phyloP scores from a whole-genome alignment of 2,113 vertebrate genomes.

The Athene noctua region DNA sequence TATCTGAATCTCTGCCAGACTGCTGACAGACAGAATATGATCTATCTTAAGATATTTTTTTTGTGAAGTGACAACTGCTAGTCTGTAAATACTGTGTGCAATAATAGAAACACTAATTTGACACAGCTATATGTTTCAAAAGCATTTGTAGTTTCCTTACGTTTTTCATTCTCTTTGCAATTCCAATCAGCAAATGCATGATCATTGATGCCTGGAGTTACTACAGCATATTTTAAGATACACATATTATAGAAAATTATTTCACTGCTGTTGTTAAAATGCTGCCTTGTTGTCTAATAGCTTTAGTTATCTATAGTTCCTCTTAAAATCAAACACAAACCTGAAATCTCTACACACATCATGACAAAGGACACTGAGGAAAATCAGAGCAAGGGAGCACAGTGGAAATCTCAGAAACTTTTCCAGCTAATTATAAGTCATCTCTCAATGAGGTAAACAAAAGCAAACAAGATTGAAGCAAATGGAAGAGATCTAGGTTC shows the following conservation, averaged over 20 bases:
- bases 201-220: background rate
- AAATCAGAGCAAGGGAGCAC: background rate
- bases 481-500: background rate
- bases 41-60: slow-evolving; percentile 23
- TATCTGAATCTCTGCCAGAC: slow-evolving; percentile 49
- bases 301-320: background rate
- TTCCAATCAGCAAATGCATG: background rate
- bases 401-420: slow-evolving; percentile 13
- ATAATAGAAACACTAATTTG: slow-evolving; percentile 44
- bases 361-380: background rate
- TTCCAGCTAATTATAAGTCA: background rate
- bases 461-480: background rate
- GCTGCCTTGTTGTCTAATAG: background rate
- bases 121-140: slow-evolving; percentile 21
- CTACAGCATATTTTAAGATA: background rate
- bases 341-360: background rate
- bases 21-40: slow-evolving; percentile 42
- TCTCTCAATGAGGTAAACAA: background rate
- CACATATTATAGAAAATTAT: background rate
- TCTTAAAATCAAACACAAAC: slow-evolving; percentile 15
- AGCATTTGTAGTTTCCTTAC: background rate
- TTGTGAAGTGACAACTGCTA: slow-evolving; percentile 26
- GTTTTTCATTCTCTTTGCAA: slow-evolving; percentile 15
- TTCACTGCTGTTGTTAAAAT: background rate
- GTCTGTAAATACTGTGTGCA: slow-evolving; percentile 26